A percentile compares a stretch with the other conserved stretches of the same genome.
Evolutionary conservation across 92 coral and sea anemone species (phyloP).

Genomic region (Parazoanthus swiftii): DNA sequence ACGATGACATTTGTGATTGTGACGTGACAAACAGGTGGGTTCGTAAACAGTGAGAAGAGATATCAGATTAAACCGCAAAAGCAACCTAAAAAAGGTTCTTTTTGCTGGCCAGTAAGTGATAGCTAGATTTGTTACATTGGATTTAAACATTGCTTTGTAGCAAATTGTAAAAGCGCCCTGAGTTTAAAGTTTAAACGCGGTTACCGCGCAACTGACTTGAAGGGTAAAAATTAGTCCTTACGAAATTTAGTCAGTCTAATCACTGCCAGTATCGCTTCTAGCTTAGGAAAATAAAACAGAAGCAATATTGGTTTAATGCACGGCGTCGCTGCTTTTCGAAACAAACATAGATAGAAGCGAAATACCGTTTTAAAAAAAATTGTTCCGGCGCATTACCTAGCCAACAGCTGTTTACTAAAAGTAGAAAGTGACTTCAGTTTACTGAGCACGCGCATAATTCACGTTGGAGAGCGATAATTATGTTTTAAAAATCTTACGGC

Average conservation of each 20-base stretch:
- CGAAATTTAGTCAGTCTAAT: not conserved
- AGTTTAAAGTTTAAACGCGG: not conserved
- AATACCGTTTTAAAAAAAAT: no score
- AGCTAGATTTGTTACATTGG: not conserved
- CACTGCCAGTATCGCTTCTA: not conserved
- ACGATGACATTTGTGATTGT: not conserved
- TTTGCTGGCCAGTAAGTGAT: not conserved
- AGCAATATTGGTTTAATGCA: not conserved
- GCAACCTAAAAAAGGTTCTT: not conserved
- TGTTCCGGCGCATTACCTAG: not conserved
- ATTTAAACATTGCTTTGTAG: not conserved
- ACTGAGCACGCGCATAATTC: not conserved
- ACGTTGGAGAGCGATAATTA: not conserved
- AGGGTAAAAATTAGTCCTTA: not conserved
- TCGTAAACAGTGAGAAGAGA: not conserved
- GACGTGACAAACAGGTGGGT: slow-evolving; percentile 31
- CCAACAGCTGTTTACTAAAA: not conserved
- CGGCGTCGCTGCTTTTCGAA: not conserved
- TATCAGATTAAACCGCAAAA: not conserved
- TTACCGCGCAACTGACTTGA: slow-evolving; percentile 10
- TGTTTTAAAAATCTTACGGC: not conserved
- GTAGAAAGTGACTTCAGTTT: not conserved
- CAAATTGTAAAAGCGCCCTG: not conserved
- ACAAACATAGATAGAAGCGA: not conserved
- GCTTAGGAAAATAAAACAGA: no score